phyloP scores from a whole-genome alignment of 2,113 vertebrate genomes.

The Laterallus jamaicensis region DNA sequence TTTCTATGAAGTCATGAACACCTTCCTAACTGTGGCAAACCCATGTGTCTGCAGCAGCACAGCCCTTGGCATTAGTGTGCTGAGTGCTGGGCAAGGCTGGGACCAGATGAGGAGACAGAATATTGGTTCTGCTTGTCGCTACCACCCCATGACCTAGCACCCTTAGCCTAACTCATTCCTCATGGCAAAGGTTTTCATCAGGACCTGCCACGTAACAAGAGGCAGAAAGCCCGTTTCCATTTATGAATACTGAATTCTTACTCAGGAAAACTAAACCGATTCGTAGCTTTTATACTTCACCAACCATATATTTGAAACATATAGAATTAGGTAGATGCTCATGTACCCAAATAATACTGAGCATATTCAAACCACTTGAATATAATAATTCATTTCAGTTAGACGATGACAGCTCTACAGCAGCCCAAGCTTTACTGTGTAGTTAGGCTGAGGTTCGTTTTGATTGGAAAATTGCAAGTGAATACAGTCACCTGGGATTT shows the following conservation, averaged over 20 bases:
- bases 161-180: neutral
- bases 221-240: neutral
- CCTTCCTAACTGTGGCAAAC: neutral
- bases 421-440: neutral
- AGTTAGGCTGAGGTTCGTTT: neutral
- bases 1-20: neutral
- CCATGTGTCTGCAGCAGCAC: neutral
- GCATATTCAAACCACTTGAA: neutral
- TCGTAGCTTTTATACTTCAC: neutral
- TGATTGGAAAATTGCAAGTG: constrained; percentile 40
- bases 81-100: neutral
- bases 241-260: neutral
- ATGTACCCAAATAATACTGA: neutral
- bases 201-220: neutral
- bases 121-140: neutral
- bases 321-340: neutral
- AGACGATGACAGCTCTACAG: neutral
- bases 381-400: constrained; percentile 12
- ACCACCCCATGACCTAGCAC: neutral
- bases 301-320: neutral
- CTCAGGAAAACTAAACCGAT: neutral
- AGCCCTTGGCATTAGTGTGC: neutral
- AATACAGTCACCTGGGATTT: constrained; percentile 37
- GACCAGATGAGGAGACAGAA: neutral
- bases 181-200: neutral